Evolutionary conservation across 30 jellyfish, hydroid and myxozoan species (phyloP), one percentile per base, ranked within the genome.

Genomic region (Chrysaora quinquecirrha): DNA sequence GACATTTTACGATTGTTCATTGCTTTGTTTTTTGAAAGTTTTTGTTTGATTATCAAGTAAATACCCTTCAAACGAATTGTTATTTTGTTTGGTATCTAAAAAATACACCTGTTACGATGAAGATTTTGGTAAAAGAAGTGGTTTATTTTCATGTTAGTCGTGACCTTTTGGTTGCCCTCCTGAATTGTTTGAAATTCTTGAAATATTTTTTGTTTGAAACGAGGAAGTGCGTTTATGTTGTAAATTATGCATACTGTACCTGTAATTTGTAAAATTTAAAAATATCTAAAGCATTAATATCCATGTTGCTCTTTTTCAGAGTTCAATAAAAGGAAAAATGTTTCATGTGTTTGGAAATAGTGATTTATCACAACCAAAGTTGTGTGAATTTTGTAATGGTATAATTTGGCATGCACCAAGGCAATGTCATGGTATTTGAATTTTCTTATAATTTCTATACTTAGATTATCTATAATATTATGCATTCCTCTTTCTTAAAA

Each of bases 331-430:
- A 38, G 54, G 11, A 25, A 52, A 52, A 20, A 87, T 87, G 85
- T 84, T 89, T 64, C 97, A 90, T 84, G 48, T 75, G 31, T 90
- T 83, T 76, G 84, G 48, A 71, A 70, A 88, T 19, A 19, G 68
- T 33, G 54, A 83, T 18, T 77, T 76, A 4, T 79, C 78, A 11
- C 70, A 71, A 33, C 97, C 97, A 33, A 65, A 84, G 48, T 67
- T 83, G 28, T 90, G 97, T 58, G 96, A 83, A 20, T 85, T 80
- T 72, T 90, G 97, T 68, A 89, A 82, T 30, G 80, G 78, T 14
- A 90, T 90, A 48, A 71, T 90, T 6, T 90, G 95, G 93, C 33
- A 75, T 56, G 89, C 82, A 35, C 71, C 97, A 30, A 71, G 48
- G 27, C 71, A 76, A 63, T 90, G 97, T 35, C 4, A 71, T 48